Evolutionary conservation across 92 coral and sea anemone species (phyloP).

Genomic region (Actinernus sp.): DNA sequence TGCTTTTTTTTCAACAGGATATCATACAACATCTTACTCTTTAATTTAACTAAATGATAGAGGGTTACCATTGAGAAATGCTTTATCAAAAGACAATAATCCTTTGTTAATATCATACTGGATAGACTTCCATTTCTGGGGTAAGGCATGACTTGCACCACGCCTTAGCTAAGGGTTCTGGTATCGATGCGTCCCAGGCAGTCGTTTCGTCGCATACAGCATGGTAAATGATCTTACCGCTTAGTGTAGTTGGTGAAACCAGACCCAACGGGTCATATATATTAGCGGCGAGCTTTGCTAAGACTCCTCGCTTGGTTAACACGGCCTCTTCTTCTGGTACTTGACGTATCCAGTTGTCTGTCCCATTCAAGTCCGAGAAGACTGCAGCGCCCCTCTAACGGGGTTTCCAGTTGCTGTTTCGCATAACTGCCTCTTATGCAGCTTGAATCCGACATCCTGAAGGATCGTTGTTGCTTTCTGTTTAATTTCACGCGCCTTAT

Average conservation of each 20-base stretch:
- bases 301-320: slow-evolving; percentile 48
- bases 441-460: slow-evolving; percentile 40
- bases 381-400: slow-evolving; percentile 31
- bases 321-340: slow-evolving; percentile 40
- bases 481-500: slow-evolving; percentile 30
- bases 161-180: too few species aligned
- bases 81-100: too few species aligned
- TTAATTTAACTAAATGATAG: too few species aligned
- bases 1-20: too few species aligned
- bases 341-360: slow-evolving; percentile 23
- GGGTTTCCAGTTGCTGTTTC: slow-evolving; percentile 42
- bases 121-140: too few species aligned
- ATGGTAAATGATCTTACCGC: slow-evolving; percentile 54
- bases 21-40: too few species aligned
- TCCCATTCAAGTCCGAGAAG: slow-evolving; percentile 51
- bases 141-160: too few species aligned
- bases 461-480: slow-evolving; percentile 29
- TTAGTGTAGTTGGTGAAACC: slow-evolving; percentile 37
- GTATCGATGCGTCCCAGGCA: slow-evolving; percentile 46
- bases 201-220: slow-evolving; percentile 45
- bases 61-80: too few species aligned
- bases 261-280: too few species aligned
- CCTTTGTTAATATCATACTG: too few species aligned
- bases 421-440: too few species aligned
- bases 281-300: slow-evolving; percentile 55